Conservation (phyloP, 2,113 vertebrate species). For the Pterocles gutturalis region DNA sequence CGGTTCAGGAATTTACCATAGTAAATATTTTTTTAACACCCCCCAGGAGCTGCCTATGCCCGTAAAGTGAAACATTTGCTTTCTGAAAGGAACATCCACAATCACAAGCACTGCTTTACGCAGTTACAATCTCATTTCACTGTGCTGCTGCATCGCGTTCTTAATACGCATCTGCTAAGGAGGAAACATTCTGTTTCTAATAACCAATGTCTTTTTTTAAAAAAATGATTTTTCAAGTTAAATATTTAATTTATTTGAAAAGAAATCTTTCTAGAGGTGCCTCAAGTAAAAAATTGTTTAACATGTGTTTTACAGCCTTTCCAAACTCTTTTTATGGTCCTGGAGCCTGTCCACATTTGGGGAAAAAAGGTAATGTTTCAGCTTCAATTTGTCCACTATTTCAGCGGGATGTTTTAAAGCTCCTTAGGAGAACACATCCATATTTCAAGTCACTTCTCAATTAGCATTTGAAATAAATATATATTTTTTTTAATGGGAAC, state of each 20-base stretch:
- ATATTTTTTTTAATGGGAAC: neutral
- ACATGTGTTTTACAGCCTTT: constrained; percentile 51
- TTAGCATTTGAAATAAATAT: neutral
- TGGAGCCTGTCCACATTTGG: constrained; percentile 41
- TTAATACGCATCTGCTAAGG: neutral
- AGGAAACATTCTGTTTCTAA: constrained; percentile 18
- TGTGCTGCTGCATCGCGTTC: neutral
- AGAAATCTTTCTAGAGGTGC: constrained; percentile 32
- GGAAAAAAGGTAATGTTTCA: constrained; percentile 43
- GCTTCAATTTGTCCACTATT: constrained; percentile 33
- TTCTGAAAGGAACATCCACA: neutral
- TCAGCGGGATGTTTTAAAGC: neutral
- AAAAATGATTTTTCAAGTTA: neutral
- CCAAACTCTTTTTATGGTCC: constrained; percentile 35
- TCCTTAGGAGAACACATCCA: neutral
- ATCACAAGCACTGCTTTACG: too few species aligned
- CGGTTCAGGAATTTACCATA: neutral
- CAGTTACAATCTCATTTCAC: neutral
- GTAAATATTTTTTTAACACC: neutral
- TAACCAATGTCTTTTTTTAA: neutral
- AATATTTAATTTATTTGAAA: neutral
- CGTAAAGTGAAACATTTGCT: neutral
- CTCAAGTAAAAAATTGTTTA: constrained; percentile 42
- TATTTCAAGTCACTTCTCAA: neutral
- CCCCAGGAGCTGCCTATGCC: neutral